Evolutionary conservation across 2,797 vertebrate species (phyloP), one percentile per base, ranked within the genome.

Genomic region (Gila robusta): DNA sequence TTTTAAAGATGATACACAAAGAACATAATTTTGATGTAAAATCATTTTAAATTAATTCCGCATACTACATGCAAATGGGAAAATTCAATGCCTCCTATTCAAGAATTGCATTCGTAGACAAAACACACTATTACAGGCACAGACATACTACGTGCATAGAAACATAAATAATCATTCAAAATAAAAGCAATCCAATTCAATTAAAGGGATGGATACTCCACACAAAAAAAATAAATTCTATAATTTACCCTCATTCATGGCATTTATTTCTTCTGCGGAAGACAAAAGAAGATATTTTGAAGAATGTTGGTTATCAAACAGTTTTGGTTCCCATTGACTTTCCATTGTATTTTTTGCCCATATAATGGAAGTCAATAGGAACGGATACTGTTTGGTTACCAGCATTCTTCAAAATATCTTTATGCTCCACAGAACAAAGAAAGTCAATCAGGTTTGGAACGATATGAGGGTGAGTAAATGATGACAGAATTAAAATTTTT

Each of bases 31-130:
- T 74, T 39, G 74, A 83, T 85, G 47, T 78, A 79, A 88, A 84
- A 89, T 72, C 26, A 12, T 28, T 84, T 83, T 79, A 47, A 87
- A 82, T 89, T 76, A 87, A 83, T 84, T 88, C 80, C 78, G 59
- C 79, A 89, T 83, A 79, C 81, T 70, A 87, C 90, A 89, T 91
- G 89, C 88, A 87, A 81, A 86, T 44, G 28, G 79, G 32, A 69
- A 69, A 74, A 66, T 62, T 47, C 52, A 81, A 81, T 84, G 66
- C 47, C 71, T 88, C 67, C 67, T 84, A 81, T 54, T 37, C 56
- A 64, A 87, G 85, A 79, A 83, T 80, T 49, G 73, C 82, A 87
- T 83, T 90, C 81, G 54, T 67, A 83, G 78, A 88, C 74, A 62
- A 39, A 88, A 87, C 74, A 88, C 74, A 88, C 19, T 66, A 79